Evolutionary conservation across 2,797 vertebrate species (phyloP), one percentile per base, ranked within the genome.

Genomic region (Tolypeutes matacus): DNA sequence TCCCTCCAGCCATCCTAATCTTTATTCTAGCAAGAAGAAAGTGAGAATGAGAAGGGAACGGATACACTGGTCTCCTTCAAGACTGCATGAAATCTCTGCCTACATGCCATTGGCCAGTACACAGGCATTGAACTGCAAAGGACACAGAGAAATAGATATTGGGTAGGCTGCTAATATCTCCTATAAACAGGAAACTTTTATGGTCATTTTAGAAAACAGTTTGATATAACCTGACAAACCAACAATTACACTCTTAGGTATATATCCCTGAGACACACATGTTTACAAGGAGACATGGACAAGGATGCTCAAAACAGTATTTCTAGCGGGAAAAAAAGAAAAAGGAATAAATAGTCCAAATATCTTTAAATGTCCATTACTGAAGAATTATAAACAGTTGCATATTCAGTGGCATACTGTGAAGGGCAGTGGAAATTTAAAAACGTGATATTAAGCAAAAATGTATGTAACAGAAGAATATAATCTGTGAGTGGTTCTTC

Each of bases 381-480:
- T 65, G 31, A 58, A 78, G 23, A 49, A 34, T n/a, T 31, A 80
- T 58, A 69, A 67, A 70, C 53, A 62, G 51, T 82, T 76, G 31
- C 34, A 31, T 65, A 46, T 73, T 80, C 42, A 78, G 51, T 53
- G 21, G 56, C 62, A 77, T 70, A 72, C 4, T 77, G 53, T 72
- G 49, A 76, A 82, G 25, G 13, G 7, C 70, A 93, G 62, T 76
- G 36, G 34, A 46, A 64, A 87, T 56, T 83, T 46, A 82, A 25
- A 91, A 83, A 91, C 42, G 76, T 69, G 39, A 77, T 64, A 91
- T 46, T 91, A 20, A 87, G 15, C 14, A 91, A 90, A 95, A 77
- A 39, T 72, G 2, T 69, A 56, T 76, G 14, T 64, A 87, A 83
- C 36, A 72, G 18, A 82, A 81, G 15, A 83, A 83, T 75, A 11